Percentiles rank a stretch among this genome's conserved stretches.
Conservation (phyloP, 2,113 vertebrate genomes). For the Aegypius monachus region DNA sequence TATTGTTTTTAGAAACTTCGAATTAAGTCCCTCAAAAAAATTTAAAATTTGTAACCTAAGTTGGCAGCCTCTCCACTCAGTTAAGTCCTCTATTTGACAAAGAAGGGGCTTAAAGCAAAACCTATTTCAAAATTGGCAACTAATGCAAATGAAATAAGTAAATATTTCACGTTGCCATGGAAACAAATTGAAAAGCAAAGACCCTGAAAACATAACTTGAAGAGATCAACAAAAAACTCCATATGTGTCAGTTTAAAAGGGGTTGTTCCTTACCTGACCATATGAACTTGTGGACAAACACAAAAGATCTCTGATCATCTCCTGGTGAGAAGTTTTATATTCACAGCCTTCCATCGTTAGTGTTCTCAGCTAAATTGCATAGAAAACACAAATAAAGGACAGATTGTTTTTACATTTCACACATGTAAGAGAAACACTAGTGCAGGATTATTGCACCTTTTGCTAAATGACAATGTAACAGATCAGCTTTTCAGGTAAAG, state of each 20-base stretch:
- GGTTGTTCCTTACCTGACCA: conserved; percentile 81
- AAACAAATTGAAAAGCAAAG: background rate
- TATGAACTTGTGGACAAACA: conserved; percentile 94
- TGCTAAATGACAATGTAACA: background rate
- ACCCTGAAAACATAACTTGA: background rate
- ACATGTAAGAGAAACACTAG: background rate
- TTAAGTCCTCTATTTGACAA: background rate
- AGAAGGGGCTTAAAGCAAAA: background rate
- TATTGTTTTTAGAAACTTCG: background rate
- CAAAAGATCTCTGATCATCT: conserved; percentile 90
- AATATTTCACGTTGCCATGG: background rate
- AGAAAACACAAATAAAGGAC: conserved; percentile 4
- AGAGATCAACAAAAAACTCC: background rate
- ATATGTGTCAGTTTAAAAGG: background rate
- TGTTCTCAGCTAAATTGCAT: conserved; percentile 81
- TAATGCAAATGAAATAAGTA: background rate
- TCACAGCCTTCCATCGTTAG: conserved; percentile 92
- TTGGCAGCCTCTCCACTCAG: background rate
- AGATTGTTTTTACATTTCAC: background rate
- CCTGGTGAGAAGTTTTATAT: conserved; percentile 89
- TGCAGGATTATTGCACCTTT: background rate
- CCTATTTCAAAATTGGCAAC: background rate
- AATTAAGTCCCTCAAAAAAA: background rate
- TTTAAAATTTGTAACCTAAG: background rate
- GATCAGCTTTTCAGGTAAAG: background rate